phyloP scores from a whole-genome alignment of 2,888 invertebrate genomes.

The Nebria brevicollis region DNA sequence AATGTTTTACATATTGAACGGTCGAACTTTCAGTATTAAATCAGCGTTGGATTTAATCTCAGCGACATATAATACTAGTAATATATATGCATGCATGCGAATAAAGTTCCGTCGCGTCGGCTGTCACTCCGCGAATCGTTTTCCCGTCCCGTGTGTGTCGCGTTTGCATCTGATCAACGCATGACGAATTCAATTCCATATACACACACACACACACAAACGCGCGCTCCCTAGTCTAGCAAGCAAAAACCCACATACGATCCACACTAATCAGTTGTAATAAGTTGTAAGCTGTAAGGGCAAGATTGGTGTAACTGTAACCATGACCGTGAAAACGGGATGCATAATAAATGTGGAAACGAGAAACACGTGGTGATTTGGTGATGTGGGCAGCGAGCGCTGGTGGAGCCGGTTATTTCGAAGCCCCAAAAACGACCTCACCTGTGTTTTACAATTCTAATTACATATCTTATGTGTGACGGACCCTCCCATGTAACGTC shows the following conservation, averaged over 20 bases:
- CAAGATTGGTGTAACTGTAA: not conserved
- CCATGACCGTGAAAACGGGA: conserved; percentile 6
- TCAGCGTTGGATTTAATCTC: conserved; percentile 45
- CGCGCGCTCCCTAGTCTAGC: not conserved
- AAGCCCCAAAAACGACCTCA: conserved; percentile 9
- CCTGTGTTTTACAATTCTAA: conserved; percentile 61
- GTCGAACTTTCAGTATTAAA: conserved; percentile 45
- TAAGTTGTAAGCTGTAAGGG: not conserved
- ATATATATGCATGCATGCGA: conserved; percentile 45
- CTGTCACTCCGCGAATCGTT: conserved; percentile 14
- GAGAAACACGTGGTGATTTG: not conserved
- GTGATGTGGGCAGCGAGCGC: not conserved
- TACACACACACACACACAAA: too few species aligned
- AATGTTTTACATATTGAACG: conserved; percentile 46
- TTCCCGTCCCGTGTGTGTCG: not conserved
- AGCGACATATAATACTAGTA: conserved; percentile 43
- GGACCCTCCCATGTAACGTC: conserved; percentile 63
- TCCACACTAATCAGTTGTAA: not conserved
- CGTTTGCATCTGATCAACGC: not conserved
- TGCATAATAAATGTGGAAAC: conserved; percentile 11
- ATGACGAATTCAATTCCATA: not conserved
- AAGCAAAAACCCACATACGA: not conserved
- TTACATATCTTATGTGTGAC: conserved; percentile 62
- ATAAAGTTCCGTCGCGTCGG: conserved; percentile 27
- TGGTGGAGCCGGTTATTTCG: not conserved